These are phyloP conservation scores for Melipona beecheii DNA, from an alignment of 2,888 invertebrate genomes.

Conservation along the genomic window DNA sequence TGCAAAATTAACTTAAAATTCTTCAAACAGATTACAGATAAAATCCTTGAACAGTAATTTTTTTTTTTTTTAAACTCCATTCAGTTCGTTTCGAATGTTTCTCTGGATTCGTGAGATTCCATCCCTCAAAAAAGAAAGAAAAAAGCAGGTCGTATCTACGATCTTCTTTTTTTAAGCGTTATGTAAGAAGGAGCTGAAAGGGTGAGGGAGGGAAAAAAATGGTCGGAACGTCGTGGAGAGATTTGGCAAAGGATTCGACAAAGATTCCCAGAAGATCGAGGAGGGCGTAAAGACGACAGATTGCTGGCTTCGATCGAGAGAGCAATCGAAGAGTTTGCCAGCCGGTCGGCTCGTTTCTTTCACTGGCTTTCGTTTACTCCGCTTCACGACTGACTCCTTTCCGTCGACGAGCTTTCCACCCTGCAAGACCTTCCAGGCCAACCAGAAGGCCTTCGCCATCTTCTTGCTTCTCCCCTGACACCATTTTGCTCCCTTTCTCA, in stretches of 20 bases:
- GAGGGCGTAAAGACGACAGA: conserved; percentile 70
- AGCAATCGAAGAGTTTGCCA: conserved; percentile 64
- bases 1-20: no score
- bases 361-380: conserved; percentile 58
- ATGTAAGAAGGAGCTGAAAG: conserved; percentile 7
- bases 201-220: conserved; percentile 10
- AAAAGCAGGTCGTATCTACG: conserved; percentile 32
- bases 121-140: no score
- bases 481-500: background rate
- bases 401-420: conserved; percentile 63
- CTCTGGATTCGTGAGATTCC: conserved; percentile 12
- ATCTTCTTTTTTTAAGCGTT: conserved; percentile 40
- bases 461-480: conserved; percentile 3
- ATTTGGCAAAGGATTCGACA: conserved; percentile 59
- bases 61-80: background rate
- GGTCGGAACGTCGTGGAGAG: conserved; percentile 46
- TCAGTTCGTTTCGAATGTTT: background rate
- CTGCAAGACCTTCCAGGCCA: conserved; percentile 64
- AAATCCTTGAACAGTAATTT: background rate
- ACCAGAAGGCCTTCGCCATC: conserved; percentile 61
- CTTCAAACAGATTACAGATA: background rate
- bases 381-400: conserved; percentile 77
- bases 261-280: conserved; percentile 46
- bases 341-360: conserved; percentile 66
- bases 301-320: conserved; percentile 71